A percentile compares a stretch with the other conserved stretches of the same genome.
Conservation (phyloP, 2,888 invertebrate species). For the Noctua pronuba region DNA sequence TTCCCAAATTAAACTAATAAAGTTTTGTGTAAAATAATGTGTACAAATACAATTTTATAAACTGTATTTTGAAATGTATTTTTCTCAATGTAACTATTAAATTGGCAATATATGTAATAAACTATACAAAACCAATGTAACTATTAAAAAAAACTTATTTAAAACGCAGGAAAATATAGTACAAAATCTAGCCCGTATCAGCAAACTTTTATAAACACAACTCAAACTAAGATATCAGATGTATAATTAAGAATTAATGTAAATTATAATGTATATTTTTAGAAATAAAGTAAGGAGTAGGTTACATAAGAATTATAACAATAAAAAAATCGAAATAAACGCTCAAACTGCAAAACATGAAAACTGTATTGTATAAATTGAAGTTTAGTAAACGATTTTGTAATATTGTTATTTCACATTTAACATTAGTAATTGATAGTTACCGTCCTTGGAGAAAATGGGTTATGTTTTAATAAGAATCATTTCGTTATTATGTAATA, state of each 20-base stretch:
- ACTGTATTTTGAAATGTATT: conserved; percentile 51
- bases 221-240: conserved; percentile 39
- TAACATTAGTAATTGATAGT: conserved; percentile 61
- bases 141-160: conserved; percentile 28
- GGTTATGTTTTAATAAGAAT: conserved; percentile 57
- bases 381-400: conserved; percentile 9
- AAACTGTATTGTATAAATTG: conserved; percentile 26
- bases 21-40: neutral
- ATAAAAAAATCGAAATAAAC: conserved; percentile 27
- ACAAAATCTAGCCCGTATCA: conserved; percentile 61
- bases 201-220: conserved; percentile 25
- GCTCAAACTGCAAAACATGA: conserved; percentile 48
- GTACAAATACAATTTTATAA: conserved; percentile 21
- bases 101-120: conserved; percentile 29
- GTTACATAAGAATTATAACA: conserved; percentile 16
- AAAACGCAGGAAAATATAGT: conserved; percentile 62
- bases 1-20: conserved; percentile 3
- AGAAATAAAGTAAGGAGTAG: conserved; percentile 11
- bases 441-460: conserved; percentile 68
- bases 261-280: conserved; percentile 44
- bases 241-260: conserved; percentile 37
- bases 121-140: conserved; percentile 23
- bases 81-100: conserved; percentile 7
- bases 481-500: conserved; percentile 33
- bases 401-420: conserved; percentile 35